phyloP scores from a whole-genome alignment of 1,140 invertebrate species.

The Doryteuthis pealeii region DNA sequence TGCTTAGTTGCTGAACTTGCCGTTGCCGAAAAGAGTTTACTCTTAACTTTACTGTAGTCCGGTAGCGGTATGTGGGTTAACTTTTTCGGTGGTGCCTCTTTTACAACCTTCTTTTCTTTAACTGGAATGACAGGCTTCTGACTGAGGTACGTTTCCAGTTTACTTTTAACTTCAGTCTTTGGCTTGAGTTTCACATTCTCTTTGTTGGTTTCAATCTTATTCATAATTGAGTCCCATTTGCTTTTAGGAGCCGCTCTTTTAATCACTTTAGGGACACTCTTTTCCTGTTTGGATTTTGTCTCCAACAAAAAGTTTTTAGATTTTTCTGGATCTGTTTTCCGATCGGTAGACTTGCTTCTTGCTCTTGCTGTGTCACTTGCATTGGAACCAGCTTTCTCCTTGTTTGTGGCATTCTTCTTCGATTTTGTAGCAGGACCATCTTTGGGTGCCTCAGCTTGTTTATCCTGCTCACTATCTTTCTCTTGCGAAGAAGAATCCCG shows the following conservation, averaged over 20 bases:
- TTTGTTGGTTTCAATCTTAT: conserved; percentile 55
- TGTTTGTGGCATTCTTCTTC: conserved; percentile 10
- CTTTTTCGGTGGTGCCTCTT: conserved; percentile 14
- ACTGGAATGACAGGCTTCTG: conserved; percentile 25
- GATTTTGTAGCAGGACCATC: neutral
- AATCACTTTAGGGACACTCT: conserved; percentile 43
- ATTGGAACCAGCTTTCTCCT: neutral
- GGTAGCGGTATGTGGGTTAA: conserved; percentile 41
- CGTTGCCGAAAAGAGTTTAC: conserved; percentile 32
- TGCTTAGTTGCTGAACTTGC: neutral
- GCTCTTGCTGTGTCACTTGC: neutral
- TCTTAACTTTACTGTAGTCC: conserved; percentile 54
- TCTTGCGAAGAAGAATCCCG: no score
- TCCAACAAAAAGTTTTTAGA: no score
- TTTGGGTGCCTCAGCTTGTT: neutral
- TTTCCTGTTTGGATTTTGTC: conserved; percentile 20
- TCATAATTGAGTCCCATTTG: conserved; percentile 60
- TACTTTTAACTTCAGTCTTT: conserved; percentile 56
- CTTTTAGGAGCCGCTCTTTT: conserved; percentile 55
- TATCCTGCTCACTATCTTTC: no score
- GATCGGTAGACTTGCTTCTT: conserved; percentile 2
- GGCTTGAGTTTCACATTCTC: conserved; percentile 44
- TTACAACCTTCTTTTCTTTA: conserved; percentile 24
- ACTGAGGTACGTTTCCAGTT: conserved; percentile 46
- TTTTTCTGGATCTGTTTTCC: neutral